A percentile compares a stretch with the other conserved stretches of the same genome.
These are phyloP conservation scores for Tamandua tetradactyla DNA, from an alignment of 2,797 vertebrate species.

Conservation along the genomic window DNA sequence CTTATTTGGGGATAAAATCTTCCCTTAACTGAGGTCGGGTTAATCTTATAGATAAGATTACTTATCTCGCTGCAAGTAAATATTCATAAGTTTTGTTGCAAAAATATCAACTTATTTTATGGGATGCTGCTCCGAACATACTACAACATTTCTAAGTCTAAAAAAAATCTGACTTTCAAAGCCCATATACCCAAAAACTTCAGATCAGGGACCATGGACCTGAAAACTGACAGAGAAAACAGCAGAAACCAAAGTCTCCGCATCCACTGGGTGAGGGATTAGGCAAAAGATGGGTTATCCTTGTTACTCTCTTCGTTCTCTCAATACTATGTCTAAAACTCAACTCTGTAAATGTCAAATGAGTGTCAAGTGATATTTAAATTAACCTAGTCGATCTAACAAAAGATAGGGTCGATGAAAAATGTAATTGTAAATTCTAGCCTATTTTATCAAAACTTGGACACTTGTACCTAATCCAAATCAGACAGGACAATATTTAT, in stretches of 20 bases:
- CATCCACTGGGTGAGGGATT: background rate
- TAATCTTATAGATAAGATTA: no score
- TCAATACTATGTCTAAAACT: background rate
- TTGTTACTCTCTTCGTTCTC: background rate
- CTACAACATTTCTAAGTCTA: slow-evolving; percentile 4
- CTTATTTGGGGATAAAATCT: background rate
- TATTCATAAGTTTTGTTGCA: slow-evolving; percentile 5
- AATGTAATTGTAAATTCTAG: background rate
- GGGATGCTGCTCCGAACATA: background rate
- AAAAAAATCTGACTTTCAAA: slow-evolving; percentile 37
- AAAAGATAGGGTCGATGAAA: background rate
- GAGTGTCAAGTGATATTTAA: background rate
- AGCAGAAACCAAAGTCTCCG: background rate
- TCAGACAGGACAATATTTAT: background rate
- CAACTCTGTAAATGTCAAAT: background rate
- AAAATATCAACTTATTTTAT: background rate
- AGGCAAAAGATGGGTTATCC: background rate
- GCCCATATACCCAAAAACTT: background rate
- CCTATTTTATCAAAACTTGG: slow-evolving; percentile 23
- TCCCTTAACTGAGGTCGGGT: background rate
- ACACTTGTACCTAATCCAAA: background rate
- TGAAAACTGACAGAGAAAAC: background rate
- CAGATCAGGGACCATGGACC: background rate
- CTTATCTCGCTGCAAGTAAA: slow-evolving; percentile 18
- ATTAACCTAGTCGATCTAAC: background rate